Conservation (phyloP, 30 jellyfish, hydroid and myxozoan genomes). For the Clytia hemisphaerica region DNA sequence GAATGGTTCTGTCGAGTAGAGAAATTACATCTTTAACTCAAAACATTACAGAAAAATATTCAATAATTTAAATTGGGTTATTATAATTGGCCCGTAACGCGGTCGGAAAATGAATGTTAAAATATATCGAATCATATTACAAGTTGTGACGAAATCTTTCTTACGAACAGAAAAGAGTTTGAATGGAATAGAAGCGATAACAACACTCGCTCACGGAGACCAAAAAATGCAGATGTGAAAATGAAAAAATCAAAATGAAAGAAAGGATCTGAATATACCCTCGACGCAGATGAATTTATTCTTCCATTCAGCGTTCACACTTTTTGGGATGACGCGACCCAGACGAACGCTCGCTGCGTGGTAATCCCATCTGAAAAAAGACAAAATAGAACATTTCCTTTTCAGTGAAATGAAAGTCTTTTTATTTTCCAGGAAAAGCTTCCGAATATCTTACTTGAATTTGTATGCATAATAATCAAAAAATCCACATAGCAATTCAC, state of each 20-base stretch:
- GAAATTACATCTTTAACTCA: not conserved
- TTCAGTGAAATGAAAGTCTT: not conserved
- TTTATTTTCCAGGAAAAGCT: too few relatives aligned
- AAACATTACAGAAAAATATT: not conserved
- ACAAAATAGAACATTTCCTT: not conserved
- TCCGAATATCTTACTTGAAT: conserved; percentile 48
- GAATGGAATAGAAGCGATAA: not conserved
- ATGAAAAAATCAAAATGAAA: not conserved
- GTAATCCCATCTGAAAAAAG: conserved; percentile 64
- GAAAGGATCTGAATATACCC: conserved; percentile 35
- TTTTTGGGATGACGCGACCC: conserved; percentile 82
- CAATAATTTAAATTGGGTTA: not conserved
- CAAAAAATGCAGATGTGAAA: not conserved
- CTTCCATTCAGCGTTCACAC: conserved; percentile 50
- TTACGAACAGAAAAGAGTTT: too few relatives aligned
- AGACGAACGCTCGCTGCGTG: conserved; percentile 76
- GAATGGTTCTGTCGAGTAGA: conserved; percentile 88
- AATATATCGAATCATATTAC: too few relatives aligned
- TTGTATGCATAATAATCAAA: conserved; percentile 50
- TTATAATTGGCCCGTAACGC: not conserved
- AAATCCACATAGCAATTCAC: conserved; percentile 73
- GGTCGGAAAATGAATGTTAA: not conserved
- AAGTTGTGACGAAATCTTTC: too few relatives aligned
- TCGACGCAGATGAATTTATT: conserved; percentile 77
- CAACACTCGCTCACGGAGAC: too few relatives aligned